Evolutionary conservation across 2,888 invertebrate genomes (phyloP), one percentile per base, ranked within the genome.

Genomic region (Melolontha melolontha): DNA sequence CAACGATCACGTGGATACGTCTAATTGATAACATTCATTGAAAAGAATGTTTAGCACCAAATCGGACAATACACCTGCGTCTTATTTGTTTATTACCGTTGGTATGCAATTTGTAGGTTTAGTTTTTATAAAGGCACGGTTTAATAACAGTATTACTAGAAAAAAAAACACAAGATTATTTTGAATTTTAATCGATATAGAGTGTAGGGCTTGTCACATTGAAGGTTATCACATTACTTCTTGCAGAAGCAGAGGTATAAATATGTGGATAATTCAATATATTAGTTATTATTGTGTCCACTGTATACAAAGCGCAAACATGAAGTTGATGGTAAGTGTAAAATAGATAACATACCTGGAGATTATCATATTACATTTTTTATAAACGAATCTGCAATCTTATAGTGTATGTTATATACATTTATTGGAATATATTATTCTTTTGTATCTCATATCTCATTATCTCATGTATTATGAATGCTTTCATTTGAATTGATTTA

Each of bases 71-170:
- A 47, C 27, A 57, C 57, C 11, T 57, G 27, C 11, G 6, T n/a
- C 12, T 22, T 49, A 10, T 49, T 49, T 47, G 8, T 47, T 29
- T 62, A 57, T 42, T 62, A 47, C 44, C 16, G 59, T 47, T 39
- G 59, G 59, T 47, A 47, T 62, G 57, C 40, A 41, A 57, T 57
- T 41, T 57, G 41, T 57, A 22, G 54, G 40, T 54, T 54, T 54
- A 47, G 47, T 62, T 62, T 62, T 62, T 57, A 47, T 62, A 34
- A 62, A 47, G 47, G 59, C 59, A 62, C 59, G 59, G 59, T 62
- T 57, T 62, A 62, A 62, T 49, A 34, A 34, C 59, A 4, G 5
- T 49, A 49, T 49, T 42, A 12, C 27, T 27, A 62, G 47, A 14
- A 16, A 47, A 47, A 62, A 57, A 42, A 57, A 57, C 8, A 27